Evolutionary conservation across 2,797 vertebrate species (phyloP).

Genomic region (Oceanodroma leucorhoa): DNA sequence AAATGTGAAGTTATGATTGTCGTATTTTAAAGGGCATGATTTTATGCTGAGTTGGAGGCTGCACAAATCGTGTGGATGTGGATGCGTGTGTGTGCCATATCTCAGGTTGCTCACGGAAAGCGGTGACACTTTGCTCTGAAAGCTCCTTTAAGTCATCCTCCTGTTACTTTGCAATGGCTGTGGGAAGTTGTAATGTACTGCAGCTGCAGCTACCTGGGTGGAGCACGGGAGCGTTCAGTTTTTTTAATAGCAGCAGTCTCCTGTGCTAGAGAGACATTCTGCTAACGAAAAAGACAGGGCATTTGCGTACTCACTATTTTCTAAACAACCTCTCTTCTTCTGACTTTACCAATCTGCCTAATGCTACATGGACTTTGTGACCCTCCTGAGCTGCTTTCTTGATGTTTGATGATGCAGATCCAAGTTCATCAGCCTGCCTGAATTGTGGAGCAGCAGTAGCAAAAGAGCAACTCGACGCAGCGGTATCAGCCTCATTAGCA

Average conservation of each 20-base stretch:
- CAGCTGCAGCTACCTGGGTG: not conserved
- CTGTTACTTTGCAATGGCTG: not conserved
- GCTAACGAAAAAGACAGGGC: too few species aligned
- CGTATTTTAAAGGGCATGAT: not conserved
- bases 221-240: not conserved
- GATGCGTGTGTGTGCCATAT: not conserved
- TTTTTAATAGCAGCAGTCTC: not conserved
- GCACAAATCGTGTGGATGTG: not conserved
- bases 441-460: not conserved
- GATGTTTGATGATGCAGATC: not conserved
- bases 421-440: not conserved
- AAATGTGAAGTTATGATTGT: not conserved
- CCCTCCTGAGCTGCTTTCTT: not conserved
- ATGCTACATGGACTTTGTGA: not conserved
- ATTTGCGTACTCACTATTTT: not conserved
- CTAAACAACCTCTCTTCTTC: not conserved
- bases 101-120: not conserved
- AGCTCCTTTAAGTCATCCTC: not conserved
- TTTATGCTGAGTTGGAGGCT: not conserved
- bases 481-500: constrained; percentile 55
- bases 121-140: not conserved
- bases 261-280: rapidly evolving
- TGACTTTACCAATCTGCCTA: not conserved
- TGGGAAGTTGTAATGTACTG: not conserved
- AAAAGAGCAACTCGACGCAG: constrained; percentile 24